phyloP scores from a whole-genome alignment of 2,113 vertebrate species.

The Thalassoma bifasciatum region DNA sequence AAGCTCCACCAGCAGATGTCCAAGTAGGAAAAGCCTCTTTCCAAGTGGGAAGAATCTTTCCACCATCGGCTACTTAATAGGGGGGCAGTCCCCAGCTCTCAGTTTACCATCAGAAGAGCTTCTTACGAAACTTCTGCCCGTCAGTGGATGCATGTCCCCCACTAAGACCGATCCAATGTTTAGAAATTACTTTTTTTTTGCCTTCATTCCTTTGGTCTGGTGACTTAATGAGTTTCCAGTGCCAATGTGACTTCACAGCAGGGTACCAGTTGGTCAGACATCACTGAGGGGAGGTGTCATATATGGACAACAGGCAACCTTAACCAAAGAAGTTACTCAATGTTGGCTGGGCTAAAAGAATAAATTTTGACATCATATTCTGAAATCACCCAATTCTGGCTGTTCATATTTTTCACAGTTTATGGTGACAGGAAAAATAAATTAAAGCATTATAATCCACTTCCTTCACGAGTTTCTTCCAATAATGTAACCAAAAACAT shows the following conservation, averaged over 20 bases:
- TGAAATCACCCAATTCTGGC: background rate
- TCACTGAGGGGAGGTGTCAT: slow-evolving; percentile 10
- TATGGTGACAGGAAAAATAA: background rate
- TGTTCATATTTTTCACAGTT: background rate
- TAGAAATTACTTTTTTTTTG: slow-evolving; percentile 76
- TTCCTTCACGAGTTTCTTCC: background rate
- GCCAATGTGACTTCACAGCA: slow-evolving; percentile 46
- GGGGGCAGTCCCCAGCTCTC: slow-evolving; percentile 94
- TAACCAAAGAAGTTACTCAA: background rate
- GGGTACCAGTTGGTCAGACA: slow-evolving; percentile 20
- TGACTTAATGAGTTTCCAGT: slow-evolving; percentile 63
- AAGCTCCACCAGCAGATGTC: slow-evolving; percentile 80
- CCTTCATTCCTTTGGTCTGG: slow-evolving; percentile 87
- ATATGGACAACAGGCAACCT: slow-evolving; percentile 18
- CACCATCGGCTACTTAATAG: slow-evolving; percentile 94
- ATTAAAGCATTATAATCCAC: background rate
- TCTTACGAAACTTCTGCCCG: slow-evolving; percentile 90
- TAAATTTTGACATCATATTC: background rate
- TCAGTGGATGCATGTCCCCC: slow-evolving; percentile 70
- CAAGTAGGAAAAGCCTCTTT: slow-evolving; percentile 83
- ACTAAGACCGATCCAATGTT: slow-evolving; percentile 66
- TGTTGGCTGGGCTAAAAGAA: slow-evolving; percentile 4
- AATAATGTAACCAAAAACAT: background rate
- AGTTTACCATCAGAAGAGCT: slow-evolving; percentile 85
- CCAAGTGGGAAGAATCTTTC: slow-evolving; percentile 91